Evolutionary conservation across 37 sponge, comb jelly and placozoan genomes (phyloP).

Genomic region (Aphrocallistes beatrix): DNA sequence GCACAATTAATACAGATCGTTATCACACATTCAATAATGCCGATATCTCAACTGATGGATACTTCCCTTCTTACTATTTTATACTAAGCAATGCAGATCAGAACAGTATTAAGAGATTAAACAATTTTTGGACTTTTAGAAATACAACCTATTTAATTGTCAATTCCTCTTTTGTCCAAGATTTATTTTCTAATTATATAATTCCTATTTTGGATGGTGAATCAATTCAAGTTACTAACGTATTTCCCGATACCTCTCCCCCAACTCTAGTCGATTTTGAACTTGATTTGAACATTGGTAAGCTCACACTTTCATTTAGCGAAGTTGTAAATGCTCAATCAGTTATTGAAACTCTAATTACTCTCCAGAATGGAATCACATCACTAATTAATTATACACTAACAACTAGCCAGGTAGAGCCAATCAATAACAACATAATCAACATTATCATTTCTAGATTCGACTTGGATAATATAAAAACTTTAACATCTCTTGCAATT

Average conservation of each 20-base stretch:
- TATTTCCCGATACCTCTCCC: conserved; percentile 50
- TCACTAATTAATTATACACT: neutral
- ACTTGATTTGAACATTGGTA: conserved; percentile 46
- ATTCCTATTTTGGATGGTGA: conserved; percentile 14
- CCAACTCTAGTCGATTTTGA: conserved; percentile 45
- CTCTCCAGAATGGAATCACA: conserved; percentile 23
- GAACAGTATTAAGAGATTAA: conserved; percentile 52
- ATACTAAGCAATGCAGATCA: conserved; percentile 41
- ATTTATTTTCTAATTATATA: conserved; percentile 49
- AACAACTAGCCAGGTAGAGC: neutral
- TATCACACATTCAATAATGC: neutral
- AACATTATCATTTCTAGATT: conserved; percentile 28
- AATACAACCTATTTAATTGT: conserved; percentile 46
- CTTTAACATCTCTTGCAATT: conserved; percentile 30
- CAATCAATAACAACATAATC: conserved; percentile 24
- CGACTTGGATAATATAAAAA: conserved; percentile 58
- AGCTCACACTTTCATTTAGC: conserved; percentile 41
- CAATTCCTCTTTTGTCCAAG: conserved; percentile 24
- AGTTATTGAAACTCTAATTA: conserved; percentile 31
- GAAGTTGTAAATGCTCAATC: conserved; percentile 53
- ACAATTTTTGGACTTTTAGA: conserved; percentile 43
- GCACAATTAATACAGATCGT: neutral
- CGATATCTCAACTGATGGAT: neutral
- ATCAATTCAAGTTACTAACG: conserved; percentile 28
- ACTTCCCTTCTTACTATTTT: conserved; percentile 18